These are phyloP conservation scores for Drosophila tripunctata DNA, from an alignment of 2,888 invertebrate species.

Conservation along the genomic window DNA sequence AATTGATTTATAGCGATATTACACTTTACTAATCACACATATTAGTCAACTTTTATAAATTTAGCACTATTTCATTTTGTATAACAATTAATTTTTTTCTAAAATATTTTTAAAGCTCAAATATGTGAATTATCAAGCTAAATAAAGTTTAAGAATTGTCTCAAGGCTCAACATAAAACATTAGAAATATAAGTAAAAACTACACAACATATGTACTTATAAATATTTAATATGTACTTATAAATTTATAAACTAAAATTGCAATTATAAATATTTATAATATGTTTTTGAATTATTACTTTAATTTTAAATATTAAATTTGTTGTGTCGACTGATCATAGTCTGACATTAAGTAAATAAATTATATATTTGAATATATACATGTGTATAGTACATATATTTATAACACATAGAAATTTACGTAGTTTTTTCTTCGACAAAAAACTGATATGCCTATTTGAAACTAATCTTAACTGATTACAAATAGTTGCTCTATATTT, in stretches of 20 bases:
- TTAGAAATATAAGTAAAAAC: neutral
- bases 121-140: neutral
- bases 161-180: neutral
- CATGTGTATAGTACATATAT: too few relatives aligned
- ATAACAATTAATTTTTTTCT: neutral
- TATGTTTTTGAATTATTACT: too few relatives aligned
- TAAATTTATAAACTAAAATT: neutral
- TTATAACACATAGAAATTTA: too few relatives aligned
- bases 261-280: neutral
- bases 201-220: too few relatives aligned
- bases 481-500: neutral
- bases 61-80: neutral
- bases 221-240: neutral
- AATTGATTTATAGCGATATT: neutral
- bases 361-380: too few relatives aligned
- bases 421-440: neutral
- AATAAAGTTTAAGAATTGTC: constrained; percentile 4
- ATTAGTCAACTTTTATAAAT: neutral
- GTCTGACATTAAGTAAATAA: neutral
- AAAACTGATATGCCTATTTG: neutral
- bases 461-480: constrained; percentile 21
- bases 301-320: too few relatives aligned
- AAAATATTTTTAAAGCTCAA: neutral
- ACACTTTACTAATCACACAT: neutral
- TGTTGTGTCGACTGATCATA: too few relatives aligned